Conservation (phyloP, 2,888 invertebrate genomes). For the Xylota segnis region DNA sequence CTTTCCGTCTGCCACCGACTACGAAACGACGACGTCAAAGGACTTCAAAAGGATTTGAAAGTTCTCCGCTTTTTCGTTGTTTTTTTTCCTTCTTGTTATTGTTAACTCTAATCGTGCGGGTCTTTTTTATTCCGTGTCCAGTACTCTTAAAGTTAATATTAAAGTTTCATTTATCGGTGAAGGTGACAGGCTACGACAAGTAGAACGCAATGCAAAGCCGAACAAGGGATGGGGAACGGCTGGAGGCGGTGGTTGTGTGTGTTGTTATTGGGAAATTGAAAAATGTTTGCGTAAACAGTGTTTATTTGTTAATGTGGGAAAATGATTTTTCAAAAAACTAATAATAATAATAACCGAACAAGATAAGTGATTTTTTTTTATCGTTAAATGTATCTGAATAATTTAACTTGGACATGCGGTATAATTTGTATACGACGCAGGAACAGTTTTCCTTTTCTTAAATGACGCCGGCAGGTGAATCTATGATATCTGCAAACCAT, state of each 20-base stretch:
- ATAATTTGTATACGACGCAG: too few species aligned
- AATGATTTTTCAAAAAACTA: conserved; percentile 7
- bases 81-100: conserved; percentile 31
- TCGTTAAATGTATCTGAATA: conserved; percentile 18
- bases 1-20: conserved; percentile 43
- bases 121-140: conserved; percentile 53
- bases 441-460: too few species aligned
- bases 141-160: conserved; percentile 66
- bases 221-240: neutral
- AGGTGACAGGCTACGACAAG: conserved; percentile 29
- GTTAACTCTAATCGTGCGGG: conserved; percentile 45
- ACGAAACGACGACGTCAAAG: conserved; percentile 41
- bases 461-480: too few species aligned
- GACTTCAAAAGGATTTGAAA: conserved; percentile 52
- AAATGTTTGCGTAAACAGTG: conserved; percentile 35
- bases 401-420: neutral
- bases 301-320: conserved; percentile 38
- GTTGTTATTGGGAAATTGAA: conserved; percentile 11
- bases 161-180: conserved; percentile 64
- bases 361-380: conserved; percentile 14
- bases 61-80: conserved; percentile 15
- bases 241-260: neutral
- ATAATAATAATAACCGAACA: neutral
- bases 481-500: too few species aligned
- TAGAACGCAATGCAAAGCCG: neutral